phyloP scores from a whole-genome alignment of 2,888 invertebrate species.

The Cantharis lateralis region DNA sequence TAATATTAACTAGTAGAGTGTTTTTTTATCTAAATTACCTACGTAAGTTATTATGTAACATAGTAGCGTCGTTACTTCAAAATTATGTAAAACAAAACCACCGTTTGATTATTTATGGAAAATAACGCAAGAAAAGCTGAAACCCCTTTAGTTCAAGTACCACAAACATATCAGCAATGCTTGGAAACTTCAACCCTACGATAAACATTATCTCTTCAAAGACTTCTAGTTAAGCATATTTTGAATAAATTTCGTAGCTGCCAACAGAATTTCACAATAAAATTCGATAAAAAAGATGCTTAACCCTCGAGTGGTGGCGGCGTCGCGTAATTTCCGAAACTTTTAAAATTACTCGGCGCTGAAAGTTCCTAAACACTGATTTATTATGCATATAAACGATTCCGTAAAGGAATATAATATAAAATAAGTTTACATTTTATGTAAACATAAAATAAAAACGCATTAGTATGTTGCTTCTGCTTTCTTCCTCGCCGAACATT shows the following conservation, averaged over 20 bases:
- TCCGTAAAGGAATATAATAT: neutral
- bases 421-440: neutral
- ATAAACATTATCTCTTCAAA: neutral
- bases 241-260: neutral
- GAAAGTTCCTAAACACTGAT: neutral
- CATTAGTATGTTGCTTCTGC: neutral
- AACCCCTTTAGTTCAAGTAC: neutral
- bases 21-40: neutral
- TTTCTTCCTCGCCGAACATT: conserved; percentile 11
- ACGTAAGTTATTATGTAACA: neutral
- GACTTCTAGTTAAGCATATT: neutral
- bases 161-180: neutral
- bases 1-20: neutral
- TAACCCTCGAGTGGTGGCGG: neutral
- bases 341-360: neutral
- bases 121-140: neutral
- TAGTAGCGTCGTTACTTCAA: neutral
- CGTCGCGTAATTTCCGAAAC: neutral
- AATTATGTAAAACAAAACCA: neutral
- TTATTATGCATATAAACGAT: neutral
- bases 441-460: neutral
- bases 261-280: neutral
- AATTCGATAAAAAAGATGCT: neutral
- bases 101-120: neutral
- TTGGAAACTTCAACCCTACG: neutral